Evolutionary conservation across 2,797 vertebrate species (phyloP).

Genomic region (Saxicola maurus): DNA sequence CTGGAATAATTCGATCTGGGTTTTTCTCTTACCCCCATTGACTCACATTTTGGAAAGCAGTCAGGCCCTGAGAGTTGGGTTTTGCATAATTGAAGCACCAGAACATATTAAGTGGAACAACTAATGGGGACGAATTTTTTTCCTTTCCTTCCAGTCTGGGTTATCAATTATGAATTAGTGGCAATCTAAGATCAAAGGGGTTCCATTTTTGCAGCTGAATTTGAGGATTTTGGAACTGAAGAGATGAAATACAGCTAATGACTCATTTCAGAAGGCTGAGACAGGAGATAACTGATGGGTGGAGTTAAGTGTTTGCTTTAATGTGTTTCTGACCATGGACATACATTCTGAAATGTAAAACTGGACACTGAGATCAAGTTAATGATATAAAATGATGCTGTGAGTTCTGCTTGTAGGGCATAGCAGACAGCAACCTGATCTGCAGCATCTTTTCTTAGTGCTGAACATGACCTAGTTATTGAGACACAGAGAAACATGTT

Average conservation of each 20-base stretch:
- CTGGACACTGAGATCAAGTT: background rate
- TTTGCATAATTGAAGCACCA: constrained; percentile 53
- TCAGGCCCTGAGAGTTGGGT: constrained; percentile 27
- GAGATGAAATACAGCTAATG: constrained; percentile 46
- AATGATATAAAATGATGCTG: background rate
- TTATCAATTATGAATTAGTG: constrained; percentile 63
- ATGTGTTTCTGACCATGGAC: background rate
- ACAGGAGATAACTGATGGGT: background rate
- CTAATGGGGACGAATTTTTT: constrained; percentile 40
- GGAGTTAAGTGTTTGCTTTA: background rate
- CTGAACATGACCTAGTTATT: background rate
- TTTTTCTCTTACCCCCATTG: constrained; percentile 1
- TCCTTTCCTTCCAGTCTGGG: constrained; percentile 15
- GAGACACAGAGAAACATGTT: background rate
- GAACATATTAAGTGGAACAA: constrained; percentile 41
- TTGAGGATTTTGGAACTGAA: constrained; percentile 56
- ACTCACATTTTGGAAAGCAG: constrained; percentile 38
- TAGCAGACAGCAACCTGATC: background rate
- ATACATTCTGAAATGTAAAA: background rate
- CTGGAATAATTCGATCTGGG: constrained; percentile 15
- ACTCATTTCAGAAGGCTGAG: constrained; percentile 23
- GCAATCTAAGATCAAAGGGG: constrained; percentile 61
- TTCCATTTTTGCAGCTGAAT: constrained; percentile 46
- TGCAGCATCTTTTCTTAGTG: background rate
- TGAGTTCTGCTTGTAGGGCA: background rate